Base-by-base conservation (phyloP, 2,888 invertebrate genomes). In the Pycnomerus fuliginosus region DNA sequence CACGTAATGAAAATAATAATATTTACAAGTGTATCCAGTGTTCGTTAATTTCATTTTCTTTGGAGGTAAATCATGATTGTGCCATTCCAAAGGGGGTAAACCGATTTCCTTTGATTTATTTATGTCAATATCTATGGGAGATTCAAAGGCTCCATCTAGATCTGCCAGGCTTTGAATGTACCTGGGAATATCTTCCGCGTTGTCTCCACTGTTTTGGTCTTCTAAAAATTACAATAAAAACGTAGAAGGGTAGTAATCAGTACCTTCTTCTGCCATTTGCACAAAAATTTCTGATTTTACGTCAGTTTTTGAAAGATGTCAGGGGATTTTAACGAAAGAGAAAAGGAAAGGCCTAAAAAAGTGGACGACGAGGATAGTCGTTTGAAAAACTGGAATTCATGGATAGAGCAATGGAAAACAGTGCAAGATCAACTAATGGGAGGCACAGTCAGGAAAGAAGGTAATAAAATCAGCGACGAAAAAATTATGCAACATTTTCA, bases 21-120 rank as follows among this genome's bases (percentile, higher is more conserved):
- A 40, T 13, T 23, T 61, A 84, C 84, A 70, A 25, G 83, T 83
- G 46, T 77, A 77, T 37, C 84, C 84, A n/a, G 82, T 82, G 53
- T 85, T 85, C 0, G 80, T 80, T 11, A 85, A 44, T 63, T 83
- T 84, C 48, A 83, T 68, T 64, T 82, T 82, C 55, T 79, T 80
- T 0, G 84, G 83, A 28, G 68, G 70, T 1, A 76, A 63, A 17
- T 82, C 77, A 46, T 79, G 78, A 61, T 83, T 78, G 46, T 70
- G 71, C 80, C 81, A 82, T 25, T 70, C 64, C 7, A 85, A 67
- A 32, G 74, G 70, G 1, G 79, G 76, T 22, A 80, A 72, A 24
- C 56, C 51, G 2, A 76, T 60, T 13, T 62, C 56, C 28, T 54
- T 62, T 46, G 71, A 65, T 2, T 53, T 43, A 3, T 63, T 55